These are phyloP conservation scores for Enteromius unitaeniatus DNA, from an alignment of 2,797 vertebrate species.

Conservation along the genomic window DNA sequence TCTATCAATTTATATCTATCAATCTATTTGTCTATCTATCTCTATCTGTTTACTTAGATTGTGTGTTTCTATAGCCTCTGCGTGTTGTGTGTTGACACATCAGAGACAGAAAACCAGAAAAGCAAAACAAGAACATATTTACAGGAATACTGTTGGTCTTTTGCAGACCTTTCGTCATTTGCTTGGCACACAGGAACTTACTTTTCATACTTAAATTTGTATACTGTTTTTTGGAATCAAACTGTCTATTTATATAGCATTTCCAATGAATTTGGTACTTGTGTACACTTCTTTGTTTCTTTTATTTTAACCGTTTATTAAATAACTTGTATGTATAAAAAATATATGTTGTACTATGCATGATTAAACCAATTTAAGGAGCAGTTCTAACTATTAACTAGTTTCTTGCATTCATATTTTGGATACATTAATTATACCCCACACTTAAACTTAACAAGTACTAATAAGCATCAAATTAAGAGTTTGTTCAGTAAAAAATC, in stretches of 20 bases:
- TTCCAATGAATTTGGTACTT: not conserved
- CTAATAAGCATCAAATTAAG: not conserved
- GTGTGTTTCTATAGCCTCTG: constrained; percentile 14
- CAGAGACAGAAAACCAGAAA: not conserved
- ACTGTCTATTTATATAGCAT: not conserved
- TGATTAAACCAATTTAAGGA: not conserved
- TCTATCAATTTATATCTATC: constrained; percentile 58
- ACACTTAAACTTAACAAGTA: not conserved
- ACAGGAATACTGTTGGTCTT: not conserved
- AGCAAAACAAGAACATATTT: constrained; percentile 1
- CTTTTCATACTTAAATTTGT: not conserved
- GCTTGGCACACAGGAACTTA: not conserved
- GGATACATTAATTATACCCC: not conserved
- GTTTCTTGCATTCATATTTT: not conserved
- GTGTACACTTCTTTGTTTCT: not conserved
- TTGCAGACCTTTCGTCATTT: not conserved
- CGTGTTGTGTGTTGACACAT: not conserved
- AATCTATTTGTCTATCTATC: constrained; percentile 57
- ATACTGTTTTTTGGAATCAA: not conserved
- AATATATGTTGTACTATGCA: not conserved
- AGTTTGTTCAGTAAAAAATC: not conserved
- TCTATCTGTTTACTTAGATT: constrained; percentile 67
- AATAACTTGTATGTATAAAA: too few relatives aligned
- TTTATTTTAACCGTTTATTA: not conserved
- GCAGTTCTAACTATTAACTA: not conserved